phyloP scores from a whole-genome alignment of 2,797 vertebrate genomes.

The Gymnopithys bicolor region DNA sequence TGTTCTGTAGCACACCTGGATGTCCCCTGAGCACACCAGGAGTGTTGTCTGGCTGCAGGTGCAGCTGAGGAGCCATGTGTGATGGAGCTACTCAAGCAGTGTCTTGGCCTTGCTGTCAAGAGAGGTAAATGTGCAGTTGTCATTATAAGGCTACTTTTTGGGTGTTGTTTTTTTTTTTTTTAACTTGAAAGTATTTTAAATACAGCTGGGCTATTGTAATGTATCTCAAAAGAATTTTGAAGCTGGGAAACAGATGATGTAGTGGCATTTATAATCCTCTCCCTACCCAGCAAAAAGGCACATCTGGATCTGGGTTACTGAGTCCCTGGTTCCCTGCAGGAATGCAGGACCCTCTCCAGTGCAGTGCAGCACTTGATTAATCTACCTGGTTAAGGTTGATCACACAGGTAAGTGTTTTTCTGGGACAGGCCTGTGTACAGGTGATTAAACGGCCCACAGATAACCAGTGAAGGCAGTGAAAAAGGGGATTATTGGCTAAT shows the following conservation, averaged over 20 bases:
- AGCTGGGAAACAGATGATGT: not conserved
- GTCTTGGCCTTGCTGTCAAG: constrained; percentile 81
- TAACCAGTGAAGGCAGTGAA: not conserved
- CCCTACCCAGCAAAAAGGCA: not conserved
- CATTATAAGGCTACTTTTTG: not conserved
- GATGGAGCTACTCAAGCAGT: constrained; percentile 30
- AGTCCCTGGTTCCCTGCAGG: not conserved
- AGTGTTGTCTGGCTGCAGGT: not conserved
- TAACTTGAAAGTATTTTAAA: not conserved
- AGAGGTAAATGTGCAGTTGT: constrained; percentile 30
- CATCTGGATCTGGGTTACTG: not conserved
- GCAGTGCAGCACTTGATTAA: not conserved
- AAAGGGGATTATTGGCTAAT: not conserved
- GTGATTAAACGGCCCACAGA: not conserved
- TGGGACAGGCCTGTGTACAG: not conserved
- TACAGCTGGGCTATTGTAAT: too few species aligned
- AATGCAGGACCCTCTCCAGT: not conserved
- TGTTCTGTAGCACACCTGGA: not conserved
- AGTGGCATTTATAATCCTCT: not conserved
- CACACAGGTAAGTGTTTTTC: not conserved
- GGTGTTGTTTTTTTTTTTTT: not conserved
- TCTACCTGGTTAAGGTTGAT: not conserved
- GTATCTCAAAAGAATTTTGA: not conserved
- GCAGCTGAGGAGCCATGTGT: not conserved
- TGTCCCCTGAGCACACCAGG: not conserved